Evolutionary conservation across 2,113 vertebrate genomes (phyloP).

Genomic region (Etia nguti): DNA sequence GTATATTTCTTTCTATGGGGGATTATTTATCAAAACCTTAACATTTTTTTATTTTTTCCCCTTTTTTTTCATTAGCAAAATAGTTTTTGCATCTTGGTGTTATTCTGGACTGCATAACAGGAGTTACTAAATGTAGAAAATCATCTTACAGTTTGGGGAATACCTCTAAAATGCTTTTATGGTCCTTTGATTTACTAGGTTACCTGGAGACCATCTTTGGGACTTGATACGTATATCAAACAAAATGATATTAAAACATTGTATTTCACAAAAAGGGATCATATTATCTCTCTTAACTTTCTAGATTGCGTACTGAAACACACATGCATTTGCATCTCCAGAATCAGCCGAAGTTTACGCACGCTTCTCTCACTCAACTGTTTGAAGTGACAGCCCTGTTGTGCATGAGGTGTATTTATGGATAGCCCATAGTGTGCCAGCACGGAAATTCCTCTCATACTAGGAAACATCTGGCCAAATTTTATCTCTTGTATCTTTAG

Average conservation of each 20-base stretch:
- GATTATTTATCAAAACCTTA: not conserved
- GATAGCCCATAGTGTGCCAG: constrained; percentile 28
- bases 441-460: constrained; percentile 46
- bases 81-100: not conserved
- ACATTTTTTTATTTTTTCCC: fast-evolving
- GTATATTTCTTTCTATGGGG: not conserved
- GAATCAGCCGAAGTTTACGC: not conserved
- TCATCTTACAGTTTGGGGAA: not conserved
- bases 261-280: not conserved
- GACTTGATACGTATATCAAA: fast-evolving
- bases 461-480: constrained; percentile 47
- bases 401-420: constrained; percentile 46
- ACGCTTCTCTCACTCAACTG: not conserved
- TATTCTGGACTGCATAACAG: not conserved
- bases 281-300: not conserved
- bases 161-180: not conserved
- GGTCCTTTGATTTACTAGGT: not conserved
- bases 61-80: fast-evolving
- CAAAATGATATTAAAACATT: not conserved
- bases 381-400: constrained; percentile 23
- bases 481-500: constrained; percentile 40
- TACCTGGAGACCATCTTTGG: not conserved
- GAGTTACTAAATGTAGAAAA: not conserved
- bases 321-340: not conserved
- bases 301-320: fast-evolving